phyloP scores from a whole-genome alignment of 2,888 invertebrate genomes.

The Quadriops clusia region DNA sequence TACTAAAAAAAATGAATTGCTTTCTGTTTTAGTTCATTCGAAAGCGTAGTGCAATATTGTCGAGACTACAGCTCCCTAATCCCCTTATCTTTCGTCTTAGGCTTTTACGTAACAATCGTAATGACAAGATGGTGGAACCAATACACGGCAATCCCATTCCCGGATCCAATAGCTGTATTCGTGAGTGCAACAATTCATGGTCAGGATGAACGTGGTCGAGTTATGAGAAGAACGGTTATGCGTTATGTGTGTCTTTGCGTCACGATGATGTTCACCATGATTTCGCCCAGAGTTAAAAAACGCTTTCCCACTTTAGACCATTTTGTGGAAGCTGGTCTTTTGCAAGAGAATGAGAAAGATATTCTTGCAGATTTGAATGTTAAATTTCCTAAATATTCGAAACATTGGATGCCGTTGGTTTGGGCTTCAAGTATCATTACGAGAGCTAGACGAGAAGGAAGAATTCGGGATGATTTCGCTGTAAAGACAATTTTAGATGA shows the following conservation, averaged over 20 bases:
- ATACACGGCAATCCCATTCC: constrained; percentile 73
- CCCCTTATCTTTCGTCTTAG: constrained; percentile 84
- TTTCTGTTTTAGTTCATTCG: constrained; percentile 54
- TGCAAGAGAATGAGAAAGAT: constrained; percentile 67
- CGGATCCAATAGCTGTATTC: constrained; percentile 77
- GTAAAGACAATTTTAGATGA: constrained; percentile 85
- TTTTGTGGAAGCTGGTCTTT: constrained; percentile 72
- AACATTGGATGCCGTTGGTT: constrained; percentile 85
- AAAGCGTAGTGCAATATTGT: constrained; percentile 73
- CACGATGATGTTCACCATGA: constrained; percentile 78
- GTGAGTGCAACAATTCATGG: constrained; percentile 75
- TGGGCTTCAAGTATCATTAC: constrained; percentile 88
- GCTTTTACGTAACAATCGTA: constrained; percentile 87
- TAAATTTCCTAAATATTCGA: constrained; percentile 74
- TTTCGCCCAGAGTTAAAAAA: constrained; percentile 80
- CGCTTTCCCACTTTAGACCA: constrained; percentile 75
- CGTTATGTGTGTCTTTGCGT: constrained; percentile 75
- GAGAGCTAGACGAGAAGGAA: constrained; percentile 77
- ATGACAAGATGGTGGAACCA: constrained; percentile 91
- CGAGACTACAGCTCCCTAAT: constrained; percentile 77
- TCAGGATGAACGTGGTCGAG: constrained; percentile 70
- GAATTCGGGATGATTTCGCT: constrained; percentile 83
- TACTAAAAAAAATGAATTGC: too few relatives aligned
- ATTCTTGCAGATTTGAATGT: constrained; percentile 68
- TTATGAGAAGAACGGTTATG: constrained; percentile 73